Conservation (phyloP, 2,797 vertebrate genomes). For the Poecilia wingei region DNA sequence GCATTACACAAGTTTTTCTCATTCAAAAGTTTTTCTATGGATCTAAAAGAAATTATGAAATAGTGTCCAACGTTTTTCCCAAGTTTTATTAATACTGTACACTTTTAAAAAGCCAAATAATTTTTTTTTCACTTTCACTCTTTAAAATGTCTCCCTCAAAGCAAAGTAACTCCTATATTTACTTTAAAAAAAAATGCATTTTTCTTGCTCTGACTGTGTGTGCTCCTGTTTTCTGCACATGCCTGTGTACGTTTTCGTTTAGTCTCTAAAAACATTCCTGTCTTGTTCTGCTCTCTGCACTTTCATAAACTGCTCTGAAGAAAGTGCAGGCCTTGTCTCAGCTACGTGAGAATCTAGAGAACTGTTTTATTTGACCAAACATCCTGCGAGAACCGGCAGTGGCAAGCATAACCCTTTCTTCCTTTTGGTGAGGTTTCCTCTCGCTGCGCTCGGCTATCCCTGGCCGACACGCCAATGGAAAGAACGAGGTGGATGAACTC, state of each 20-base stretch:
- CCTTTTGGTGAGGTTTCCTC: conserved; percentile 43
- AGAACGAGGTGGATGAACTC: conserved; percentile 43
- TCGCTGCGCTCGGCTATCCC: conserved; percentile 39
- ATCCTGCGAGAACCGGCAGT: conserved; percentile 15
- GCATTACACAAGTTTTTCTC: neutral
- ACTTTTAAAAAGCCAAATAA: neutral
- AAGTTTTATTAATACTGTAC: neutral
- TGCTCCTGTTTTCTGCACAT: neutral
- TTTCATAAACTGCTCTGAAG: neutral
- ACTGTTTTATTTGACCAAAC: conserved; percentile 44
- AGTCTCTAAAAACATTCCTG: conserved; percentile 4
- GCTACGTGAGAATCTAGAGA: conserved; percentile 32
- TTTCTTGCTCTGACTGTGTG: neutral
- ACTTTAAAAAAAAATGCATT: neutral
- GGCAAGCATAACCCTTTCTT: conserved; percentile 32
- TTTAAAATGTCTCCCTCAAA: neutral
- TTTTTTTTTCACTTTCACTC: neutral
- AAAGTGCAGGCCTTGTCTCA: conserved; percentile 14
- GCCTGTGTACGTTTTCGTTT: neutral
- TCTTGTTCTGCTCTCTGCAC: conserved; percentile 17
- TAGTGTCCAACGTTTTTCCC: neutral
- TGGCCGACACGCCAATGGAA: conserved; percentile 48
- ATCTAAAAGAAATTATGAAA: neutral
- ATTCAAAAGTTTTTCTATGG: neutral
- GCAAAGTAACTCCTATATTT: neutral